These are phyloP conservation scores for Diabrotica undecimpunctata DNA, from an alignment of 1,140 invertebrate species.

Conservation along the genomic window DNA sequence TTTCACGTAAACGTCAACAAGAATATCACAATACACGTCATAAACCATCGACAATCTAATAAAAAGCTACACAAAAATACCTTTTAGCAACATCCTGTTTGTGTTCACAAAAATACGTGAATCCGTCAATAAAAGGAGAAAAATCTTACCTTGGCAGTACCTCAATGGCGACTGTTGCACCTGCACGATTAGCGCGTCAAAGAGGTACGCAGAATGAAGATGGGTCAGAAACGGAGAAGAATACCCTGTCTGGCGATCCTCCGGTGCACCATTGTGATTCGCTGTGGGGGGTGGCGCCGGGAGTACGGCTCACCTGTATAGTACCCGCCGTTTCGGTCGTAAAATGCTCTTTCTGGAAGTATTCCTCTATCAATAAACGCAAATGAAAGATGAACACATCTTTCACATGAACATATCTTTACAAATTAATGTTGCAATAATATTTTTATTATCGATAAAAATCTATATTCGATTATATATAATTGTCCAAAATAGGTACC, in stretches of 20 bases:
- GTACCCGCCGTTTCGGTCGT: background rate
- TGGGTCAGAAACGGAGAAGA: background rate
- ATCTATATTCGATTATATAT: too few species aligned
- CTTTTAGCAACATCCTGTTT: background rate
- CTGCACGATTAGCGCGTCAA: background rate
- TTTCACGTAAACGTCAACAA: too few species aligned
- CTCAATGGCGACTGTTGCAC: background rate
- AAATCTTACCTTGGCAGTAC: background rate
- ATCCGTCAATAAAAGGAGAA: background rate
- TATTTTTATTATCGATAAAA: too few species aligned
- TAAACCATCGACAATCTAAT: too few species aligned
- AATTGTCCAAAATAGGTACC: too few species aligned
- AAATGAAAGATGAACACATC: too few species aligned
- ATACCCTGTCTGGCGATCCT: background rate
- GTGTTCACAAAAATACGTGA: background rate
- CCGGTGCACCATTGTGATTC: background rate
- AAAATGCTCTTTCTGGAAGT: too few species aligned
- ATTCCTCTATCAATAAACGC: too few species aligned
- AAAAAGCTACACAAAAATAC: background rate
- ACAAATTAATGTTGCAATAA: too few species aligned
- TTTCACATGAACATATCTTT: too few species aligned
- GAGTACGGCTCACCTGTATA: background rate
- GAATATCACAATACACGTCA: too few species aligned
- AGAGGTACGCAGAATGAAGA: background rate
- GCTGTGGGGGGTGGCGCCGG: background rate